Evolutionary conservation across 2,888 invertebrate genomes (phyloP).

Genomic region (Temnothorax ravouxi): DNA sequence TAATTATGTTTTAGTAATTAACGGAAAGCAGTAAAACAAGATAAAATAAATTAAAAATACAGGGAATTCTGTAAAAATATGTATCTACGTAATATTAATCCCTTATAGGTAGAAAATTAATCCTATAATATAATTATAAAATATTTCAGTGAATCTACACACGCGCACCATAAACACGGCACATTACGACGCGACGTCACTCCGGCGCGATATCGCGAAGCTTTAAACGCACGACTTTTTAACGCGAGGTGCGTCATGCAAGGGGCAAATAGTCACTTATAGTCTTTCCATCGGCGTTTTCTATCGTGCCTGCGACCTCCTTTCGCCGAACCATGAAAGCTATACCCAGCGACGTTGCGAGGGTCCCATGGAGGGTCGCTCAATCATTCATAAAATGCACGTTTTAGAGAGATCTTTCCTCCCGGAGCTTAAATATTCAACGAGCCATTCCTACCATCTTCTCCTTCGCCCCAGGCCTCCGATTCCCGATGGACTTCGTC

Average conservation of each 20-base stretch:
- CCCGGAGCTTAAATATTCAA: conserved; percentile 79
- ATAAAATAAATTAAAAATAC: not conserved
- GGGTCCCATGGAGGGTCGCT: conserved; percentile 69
- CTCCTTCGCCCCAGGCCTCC: conserved; percentile 6
- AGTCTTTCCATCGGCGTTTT: conserved; percentile 38
- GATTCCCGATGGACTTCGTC: conserved; percentile 45
- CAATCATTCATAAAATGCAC: conserved; percentile 82
- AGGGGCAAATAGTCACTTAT: conserved; percentile 40
- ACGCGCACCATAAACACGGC: not conserved
- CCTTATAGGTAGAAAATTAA: not conserved
- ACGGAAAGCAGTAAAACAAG: not conserved
- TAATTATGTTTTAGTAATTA: not conserved
- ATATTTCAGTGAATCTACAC: not conserved
- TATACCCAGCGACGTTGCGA: conserved; percentile 53
- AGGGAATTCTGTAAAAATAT: not conserved
- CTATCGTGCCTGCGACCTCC: conserved; percentile 47
- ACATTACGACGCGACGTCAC: conserved; percentile 18
- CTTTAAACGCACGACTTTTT: conserved; percentile 20
- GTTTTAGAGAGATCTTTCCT: conserved; percentile 78
- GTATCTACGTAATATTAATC: not conserved
- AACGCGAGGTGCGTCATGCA: conserved; percentile 11
- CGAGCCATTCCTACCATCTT: conserved; percentile 51
- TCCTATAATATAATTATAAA: not conserved
- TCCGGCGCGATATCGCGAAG: not conserved
- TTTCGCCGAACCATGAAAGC: conserved; percentile 59